Base-by-base conservation (phyloP, 1,140 invertebrate genomes). In the Ips nitidus region DNA sequence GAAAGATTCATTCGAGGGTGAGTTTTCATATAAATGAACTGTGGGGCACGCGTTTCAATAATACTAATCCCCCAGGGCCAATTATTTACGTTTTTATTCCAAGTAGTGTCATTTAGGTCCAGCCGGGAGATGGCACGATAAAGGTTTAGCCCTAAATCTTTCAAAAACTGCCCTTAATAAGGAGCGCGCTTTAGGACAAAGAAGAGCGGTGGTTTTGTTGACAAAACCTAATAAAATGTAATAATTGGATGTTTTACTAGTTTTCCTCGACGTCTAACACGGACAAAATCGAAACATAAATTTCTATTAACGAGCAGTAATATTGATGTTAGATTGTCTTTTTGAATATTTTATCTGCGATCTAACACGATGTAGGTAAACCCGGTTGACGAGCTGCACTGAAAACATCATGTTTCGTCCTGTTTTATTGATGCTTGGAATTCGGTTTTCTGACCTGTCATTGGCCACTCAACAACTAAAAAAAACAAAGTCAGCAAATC, bases 161-260 rank as follows among this genome's bases (percentile, higher is more conserved):
- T 22, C 22, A 22, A 22, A 22, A 22, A 22, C 22, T 50, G 45
- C 45, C 45, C 45, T 50, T 50, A 55, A 47, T 5, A 47, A 47
- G 45, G 45, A 47, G 45, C 45, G 45, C 22, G 45, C 45, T 47
- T 47, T 47, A 50, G 45, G 45, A 3, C 45, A 6, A 50, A 8
- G 6, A 50, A 50, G 45, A 50, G 2, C 22, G 22, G 7, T 50
- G 3, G 45, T 50, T 50, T 50, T 50, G 45, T 50, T 50, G n/a
- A 37, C n/a, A 8, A 55, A 36, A 55, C 66, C 42, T 40, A 68
- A 68, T 68, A 68, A 68, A 68, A 68, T 50, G 56, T 68, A 61
- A 61, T 68, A 68, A 68, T 68, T 68, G 66, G 66, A 60, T 68
- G 66, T 68, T 68, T 68, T 68, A 68, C 66, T 60, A 61, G 57